A percentile compares a stretch with the other conserved stretches of the same genome.
Conservation (phyloP, 2,888 invertebrate genomes). For the Sisyra nigra region DNA sequence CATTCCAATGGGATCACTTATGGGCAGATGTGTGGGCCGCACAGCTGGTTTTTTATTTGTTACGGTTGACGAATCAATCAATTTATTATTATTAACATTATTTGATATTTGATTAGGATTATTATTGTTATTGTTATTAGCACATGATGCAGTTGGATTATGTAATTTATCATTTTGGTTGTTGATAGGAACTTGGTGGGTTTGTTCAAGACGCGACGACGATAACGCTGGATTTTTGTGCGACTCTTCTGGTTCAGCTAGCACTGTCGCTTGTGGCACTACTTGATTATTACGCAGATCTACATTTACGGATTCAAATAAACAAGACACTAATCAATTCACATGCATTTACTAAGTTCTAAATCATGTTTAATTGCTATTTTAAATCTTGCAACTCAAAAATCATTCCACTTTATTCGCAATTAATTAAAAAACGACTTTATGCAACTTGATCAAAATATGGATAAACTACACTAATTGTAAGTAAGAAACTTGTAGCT, state of each 20-base stretch:
- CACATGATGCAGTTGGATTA: not conserved
- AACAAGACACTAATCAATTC: not conserved
- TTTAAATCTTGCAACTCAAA: too few relatives aligned
- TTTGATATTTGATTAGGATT: not conserved
- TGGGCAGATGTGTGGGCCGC: constrained; percentile 23
- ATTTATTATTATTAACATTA: constrained; percentile 9
- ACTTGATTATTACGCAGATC: not conserved
- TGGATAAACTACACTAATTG: too few relatives aligned
- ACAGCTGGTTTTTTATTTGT: constrained; percentile 16
- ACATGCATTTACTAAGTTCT: too few relatives aligned
- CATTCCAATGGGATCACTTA: constrained; percentile 23
- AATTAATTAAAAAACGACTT: too few relatives aligned
- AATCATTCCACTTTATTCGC: too few relatives aligned
- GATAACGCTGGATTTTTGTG: not conserved
- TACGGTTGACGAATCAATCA: constrained; percentile 22
- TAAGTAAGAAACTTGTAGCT: too few relatives aligned
- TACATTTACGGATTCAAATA: constrained; percentile 1
- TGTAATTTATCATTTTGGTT: not conserved
- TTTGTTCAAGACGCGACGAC: not conserved
- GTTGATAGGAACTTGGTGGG: constrained; percentile 1
- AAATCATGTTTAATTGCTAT: too few relatives aligned
- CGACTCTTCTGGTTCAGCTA: constrained; percentile 1
- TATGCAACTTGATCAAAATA: too few relatives aligned
- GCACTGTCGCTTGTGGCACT: not conserved
- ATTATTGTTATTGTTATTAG: constrained; percentile 4